Evolutionary conservation across 2,888 invertebrate species (phyloP).

Genomic region (Orthonychiurus folsomi): DNA sequence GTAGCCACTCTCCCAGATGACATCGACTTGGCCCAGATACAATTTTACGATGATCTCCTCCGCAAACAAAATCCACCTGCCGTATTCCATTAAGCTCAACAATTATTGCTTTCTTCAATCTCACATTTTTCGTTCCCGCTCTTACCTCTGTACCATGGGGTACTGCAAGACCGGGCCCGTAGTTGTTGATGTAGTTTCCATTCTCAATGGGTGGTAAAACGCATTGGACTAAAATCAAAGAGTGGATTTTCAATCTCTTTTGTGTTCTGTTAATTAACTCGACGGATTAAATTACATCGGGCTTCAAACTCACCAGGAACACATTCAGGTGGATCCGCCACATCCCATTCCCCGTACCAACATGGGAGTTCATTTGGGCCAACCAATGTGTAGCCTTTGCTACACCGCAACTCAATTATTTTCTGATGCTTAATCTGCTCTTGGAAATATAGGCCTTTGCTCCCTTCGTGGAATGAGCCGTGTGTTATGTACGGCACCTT

Average conservation of each 20-base stretch:
- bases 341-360: constrained; percentile 74
- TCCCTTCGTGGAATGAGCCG: constrained; percentile 36
- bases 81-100: neutral
- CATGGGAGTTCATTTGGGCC: constrained; percentile 66
- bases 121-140: neutral
- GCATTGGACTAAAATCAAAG: constrained; percentile 53
- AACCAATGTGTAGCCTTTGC: constrained; percentile 54
- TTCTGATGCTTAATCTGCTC: constrained; percentile 56
- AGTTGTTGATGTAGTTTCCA: constrained; percentile 66
- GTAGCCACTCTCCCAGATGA: constrained; percentile 70
- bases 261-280: constrained; percentile 6
- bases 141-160: constrained; percentile 67
- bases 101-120: neutral
- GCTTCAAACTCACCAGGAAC: constrained; percentile 57
- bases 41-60: constrained; percentile 33
- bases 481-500: constrained; percentile 35
- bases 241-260: neutral
- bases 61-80: constrained; percentile 36
- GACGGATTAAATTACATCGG: too few species aligned
- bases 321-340: constrained; percentile 63
- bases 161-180: constrained; percentile 67
- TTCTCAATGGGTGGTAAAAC: constrained; percentile 58
- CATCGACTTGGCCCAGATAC: constrained; percentile 48
- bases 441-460: constrained; percentile 43
- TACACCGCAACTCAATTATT: constrained; percentile 65